These are phyloP conservation scores for Hypomecis atomaria DNA, from an alignment of 2,888 invertebrate genomes.

Conservation along the genomic window DNA sequence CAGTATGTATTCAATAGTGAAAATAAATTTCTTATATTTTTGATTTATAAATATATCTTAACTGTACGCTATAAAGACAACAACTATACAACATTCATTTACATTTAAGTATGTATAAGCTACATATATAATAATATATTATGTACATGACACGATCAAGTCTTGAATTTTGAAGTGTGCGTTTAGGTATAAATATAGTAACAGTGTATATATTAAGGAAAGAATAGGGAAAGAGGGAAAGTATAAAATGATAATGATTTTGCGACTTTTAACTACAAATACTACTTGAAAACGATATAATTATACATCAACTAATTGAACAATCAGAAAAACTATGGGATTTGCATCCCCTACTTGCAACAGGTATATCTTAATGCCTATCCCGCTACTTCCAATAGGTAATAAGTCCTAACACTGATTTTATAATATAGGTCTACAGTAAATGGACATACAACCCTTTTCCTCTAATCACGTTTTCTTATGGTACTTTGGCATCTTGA, in stretches of 20 bases:
- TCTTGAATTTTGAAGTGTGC: conserved; percentile 81
- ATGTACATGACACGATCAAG: conserved; percentile 74
- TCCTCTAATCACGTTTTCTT: conserved; percentile 67
- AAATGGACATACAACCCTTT: conserved; percentile 82
- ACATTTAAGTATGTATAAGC: conserved; percentile 49
- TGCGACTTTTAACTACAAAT: conserved; percentile 43
- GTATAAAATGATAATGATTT: conserved; percentile 53
- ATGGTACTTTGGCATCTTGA: conserved; percentile 76
- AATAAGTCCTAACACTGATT: conserved; percentile 54
- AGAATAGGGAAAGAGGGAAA: conserved; percentile 29
- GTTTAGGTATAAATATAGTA: conserved; percentile 56
- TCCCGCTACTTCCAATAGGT: conserved; percentile 24
- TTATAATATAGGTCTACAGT: conserved; percentile 69
- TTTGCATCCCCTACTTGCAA: conserved; percentile 51
- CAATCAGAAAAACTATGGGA: conserved; percentile 58
- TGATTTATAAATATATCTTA: conserved; percentile 13
- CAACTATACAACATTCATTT: conserved; percentile 70
- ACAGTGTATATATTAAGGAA: conserved; percentile 36
- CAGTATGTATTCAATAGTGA: neutral
- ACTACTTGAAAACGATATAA: conserved; percentile 47
- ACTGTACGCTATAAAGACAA: conserved; percentile 63
- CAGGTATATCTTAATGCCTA: conserved; percentile 37
- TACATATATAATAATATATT: conserved; percentile 41
- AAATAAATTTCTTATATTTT: neutral
- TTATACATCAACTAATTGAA: conserved; percentile 50